A percentile compares a stretch with the other conserved stretches of the same genome.
These are phyloP conservation scores for Neoscelio sp. DNA, from an alignment of 2,888 invertebrate genomes.

Conservation along the genomic window DNA sequence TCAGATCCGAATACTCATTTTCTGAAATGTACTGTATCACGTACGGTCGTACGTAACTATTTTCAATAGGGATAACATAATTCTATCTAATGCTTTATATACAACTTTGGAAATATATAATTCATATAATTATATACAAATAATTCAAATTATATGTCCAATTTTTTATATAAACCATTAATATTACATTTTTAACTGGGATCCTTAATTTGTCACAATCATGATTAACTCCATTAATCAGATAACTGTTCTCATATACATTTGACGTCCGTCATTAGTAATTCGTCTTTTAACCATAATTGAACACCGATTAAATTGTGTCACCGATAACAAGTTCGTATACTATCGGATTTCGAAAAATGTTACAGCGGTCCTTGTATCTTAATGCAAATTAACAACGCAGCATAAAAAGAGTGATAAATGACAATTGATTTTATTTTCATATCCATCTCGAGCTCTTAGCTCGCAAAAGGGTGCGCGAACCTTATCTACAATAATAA, in stretches of 20 bases:
- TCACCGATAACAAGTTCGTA: constrained; percentile 26
- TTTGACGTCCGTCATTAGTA: constrained; percentile 1
- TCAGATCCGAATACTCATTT: too few relatives aligned
- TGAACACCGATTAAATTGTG: too few relatives aligned
- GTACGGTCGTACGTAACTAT: too few relatives aligned
- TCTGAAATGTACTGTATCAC: too few relatives aligned
- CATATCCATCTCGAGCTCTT: constrained; percentile 23
- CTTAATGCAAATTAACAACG: constrained; percentile 53
- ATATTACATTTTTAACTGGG: too few relatives aligned
- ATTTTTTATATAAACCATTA: too few relatives aligned
- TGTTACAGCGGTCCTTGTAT: constrained; percentile 30
- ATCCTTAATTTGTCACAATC: too few relatives aligned
- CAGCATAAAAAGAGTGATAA: constrained; percentile 49
- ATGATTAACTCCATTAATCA: constrained; percentile 21
- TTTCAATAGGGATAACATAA: too few relatives aligned
- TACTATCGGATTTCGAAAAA: constrained; percentile 25
- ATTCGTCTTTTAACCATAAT: constrained; percentile 21
- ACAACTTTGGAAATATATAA: too few relatives aligned
- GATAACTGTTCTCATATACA: constrained; percentile 20
- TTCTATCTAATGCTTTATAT: too few relatives aligned
- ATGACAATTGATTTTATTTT: constrained; percentile 43
- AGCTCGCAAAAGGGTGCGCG: not conserved
- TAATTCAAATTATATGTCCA: too few relatives aligned
- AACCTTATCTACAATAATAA: constrained; percentile 11
- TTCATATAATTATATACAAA: too few relatives aligned